These are phyloP conservation scores for Caenorhabditis drosophilae DNA, from an alignment of 2,888 invertebrate species.

Conservation along the genomic window DNA sequence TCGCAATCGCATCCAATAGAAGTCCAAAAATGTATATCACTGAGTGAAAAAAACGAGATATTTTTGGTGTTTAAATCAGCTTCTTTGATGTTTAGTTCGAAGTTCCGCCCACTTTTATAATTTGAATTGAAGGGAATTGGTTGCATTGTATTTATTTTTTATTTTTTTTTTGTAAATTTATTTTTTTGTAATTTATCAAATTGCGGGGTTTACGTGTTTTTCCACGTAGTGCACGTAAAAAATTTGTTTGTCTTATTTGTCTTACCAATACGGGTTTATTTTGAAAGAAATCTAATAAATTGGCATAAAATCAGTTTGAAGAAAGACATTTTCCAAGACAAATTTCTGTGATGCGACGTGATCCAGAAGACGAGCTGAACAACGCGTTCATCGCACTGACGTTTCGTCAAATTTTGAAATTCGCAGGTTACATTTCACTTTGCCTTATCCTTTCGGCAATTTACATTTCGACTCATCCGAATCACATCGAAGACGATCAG, in stretches of 20 bases:
- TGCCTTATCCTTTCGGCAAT: constrained; percentile 1
- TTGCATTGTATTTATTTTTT: constrained; percentile 4
- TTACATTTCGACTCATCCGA: constrained; percentile 28
- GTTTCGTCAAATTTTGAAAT: neutral
- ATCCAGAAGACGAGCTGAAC: constrained; percentile 24
- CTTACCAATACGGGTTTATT: too few species aligned
- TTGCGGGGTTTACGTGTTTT: neutral
- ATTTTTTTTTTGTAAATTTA: too few species aligned
- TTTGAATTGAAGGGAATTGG: neutral
- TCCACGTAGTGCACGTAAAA: too few species aligned
- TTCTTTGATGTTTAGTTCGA: too few species aligned
- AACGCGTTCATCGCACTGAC: constrained; percentile 7
- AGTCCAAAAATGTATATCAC: too few species aligned
- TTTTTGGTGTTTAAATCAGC: too few species aligned
- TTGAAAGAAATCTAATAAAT: neutral
- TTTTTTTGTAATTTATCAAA: too few species aligned
- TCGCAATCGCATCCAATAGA: too few species aligned
- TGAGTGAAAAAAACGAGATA: too few species aligned
- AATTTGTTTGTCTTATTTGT: too few species aligned
- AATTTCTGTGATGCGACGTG: constrained; percentile 5
- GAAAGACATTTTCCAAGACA: too few species aligned
- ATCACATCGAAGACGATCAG: constrained; percentile 2
- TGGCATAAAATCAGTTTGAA: neutral
- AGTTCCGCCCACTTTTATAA: too few species aligned
- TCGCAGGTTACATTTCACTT: neutral